These are phyloP conservation scores for Ictalurus furcatus DNA, from an alignment of 2,113 vertebrate genomes.

Conservation along the genomic window DNA sequence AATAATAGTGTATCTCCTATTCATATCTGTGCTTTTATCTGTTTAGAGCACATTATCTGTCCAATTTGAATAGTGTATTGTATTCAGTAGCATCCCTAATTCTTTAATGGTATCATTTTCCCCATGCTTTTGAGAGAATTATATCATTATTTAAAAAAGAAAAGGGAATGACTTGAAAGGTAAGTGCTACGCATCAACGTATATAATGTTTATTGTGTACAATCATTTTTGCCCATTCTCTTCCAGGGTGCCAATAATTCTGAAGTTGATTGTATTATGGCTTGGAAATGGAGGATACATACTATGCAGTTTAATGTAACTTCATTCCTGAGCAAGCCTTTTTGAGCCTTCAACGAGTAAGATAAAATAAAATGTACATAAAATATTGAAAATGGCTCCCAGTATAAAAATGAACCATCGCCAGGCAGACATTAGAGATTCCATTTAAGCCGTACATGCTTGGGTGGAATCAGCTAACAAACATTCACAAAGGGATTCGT, in stretches of 20 bases:
- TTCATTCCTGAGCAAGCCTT: slow-evolving; percentile 6
- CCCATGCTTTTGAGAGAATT: no score
- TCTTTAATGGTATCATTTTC: not conserved
- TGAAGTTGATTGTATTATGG: not conserved
- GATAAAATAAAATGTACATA: not conserved
- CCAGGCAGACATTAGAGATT: slow-evolving; percentile 33
- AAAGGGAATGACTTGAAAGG: not conserved
- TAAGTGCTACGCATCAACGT: not conserved
- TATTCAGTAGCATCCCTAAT: not conserved
- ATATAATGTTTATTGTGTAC: not conserved
- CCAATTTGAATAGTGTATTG: not conserved
- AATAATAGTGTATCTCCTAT: not conserved
- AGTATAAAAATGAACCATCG: slow-evolving; percentile 26
- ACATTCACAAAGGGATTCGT: slow-evolving; percentile 50
- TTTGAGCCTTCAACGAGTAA: slow-evolving; percentile 1
- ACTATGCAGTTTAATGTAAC: slow-evolving; percentile 29
- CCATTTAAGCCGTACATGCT: slow-evolving; percentile 41
- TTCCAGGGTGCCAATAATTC: not conserved
- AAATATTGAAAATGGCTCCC: slow-evolving; percentile 30
- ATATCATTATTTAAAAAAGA: not conserved
- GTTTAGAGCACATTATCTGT: not conserved
- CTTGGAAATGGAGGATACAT: not conserved
- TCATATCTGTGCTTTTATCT: not conserved
- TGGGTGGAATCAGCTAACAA: slow-evolving; percentile 44
- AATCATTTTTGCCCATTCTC: not conserved